Evolutionary conservation across 2,888 invertebrate species (phyloP).

Genomic region (Plebejus argus): DNA sequence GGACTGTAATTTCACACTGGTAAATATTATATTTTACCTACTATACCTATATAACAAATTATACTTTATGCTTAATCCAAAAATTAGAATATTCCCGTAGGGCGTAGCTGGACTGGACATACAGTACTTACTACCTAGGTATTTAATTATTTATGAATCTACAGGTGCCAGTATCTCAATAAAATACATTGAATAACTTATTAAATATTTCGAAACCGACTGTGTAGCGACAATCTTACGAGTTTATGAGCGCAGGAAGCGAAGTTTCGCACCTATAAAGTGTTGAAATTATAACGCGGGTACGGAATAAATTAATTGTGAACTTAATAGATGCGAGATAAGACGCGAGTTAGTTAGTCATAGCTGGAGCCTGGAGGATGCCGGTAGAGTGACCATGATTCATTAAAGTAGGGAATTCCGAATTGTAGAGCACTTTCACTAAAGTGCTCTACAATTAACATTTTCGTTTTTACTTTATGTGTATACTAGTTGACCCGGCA

Average conservation of each 20-base stretch:
- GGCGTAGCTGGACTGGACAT: no score
- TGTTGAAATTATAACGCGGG: constrained; percentile 40
- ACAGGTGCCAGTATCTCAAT: background rate
- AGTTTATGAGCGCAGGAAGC: constrained; percentile 4
- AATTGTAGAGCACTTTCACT: background rate
- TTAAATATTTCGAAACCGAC: constrained; percentile 14
- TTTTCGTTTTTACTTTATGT: no score
- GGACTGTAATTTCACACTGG: no score
- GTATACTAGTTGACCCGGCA: no score
- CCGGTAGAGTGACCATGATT: constrained; percentile 36
- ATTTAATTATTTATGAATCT: background rate
- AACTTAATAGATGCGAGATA: constrained; percentile 46
- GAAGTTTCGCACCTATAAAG: constrained; percentile 36
- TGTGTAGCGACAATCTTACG: background rate
- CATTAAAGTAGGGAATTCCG: background rate
- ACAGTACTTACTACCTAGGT: no score
- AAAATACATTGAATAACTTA: constrained; percentile 6
- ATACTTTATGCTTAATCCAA: no score
- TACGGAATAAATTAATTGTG: constrained; percentile 39
- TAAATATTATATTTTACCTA: no score
- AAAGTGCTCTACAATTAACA: background rate
- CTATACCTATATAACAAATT: no score
- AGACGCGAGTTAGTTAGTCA: constrained; percentile 46
- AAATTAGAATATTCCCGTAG: no score
- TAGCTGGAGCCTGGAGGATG: constrained; percentile 46